phyloP scores from a whole-genome alignment of 2,797 vertebrate genomes.

The Scarus forsteni region DNA sequence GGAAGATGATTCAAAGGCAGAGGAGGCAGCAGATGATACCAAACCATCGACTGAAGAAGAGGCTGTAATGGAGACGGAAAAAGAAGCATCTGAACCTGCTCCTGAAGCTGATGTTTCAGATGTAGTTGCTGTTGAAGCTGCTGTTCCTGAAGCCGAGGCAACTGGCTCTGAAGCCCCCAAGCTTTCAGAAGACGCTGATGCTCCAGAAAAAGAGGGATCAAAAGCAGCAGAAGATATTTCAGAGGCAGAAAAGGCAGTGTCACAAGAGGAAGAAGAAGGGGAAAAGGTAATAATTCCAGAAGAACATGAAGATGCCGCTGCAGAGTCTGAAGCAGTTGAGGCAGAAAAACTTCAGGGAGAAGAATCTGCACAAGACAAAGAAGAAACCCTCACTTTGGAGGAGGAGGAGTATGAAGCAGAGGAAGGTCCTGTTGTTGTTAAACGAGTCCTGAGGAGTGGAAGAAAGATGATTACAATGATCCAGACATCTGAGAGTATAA shows the following conservation, averaged over 20 bases:
- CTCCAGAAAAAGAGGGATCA: background rate
- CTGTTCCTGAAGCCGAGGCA: background rate
- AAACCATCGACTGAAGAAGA: constrained; percentile 9
- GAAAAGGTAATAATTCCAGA: background rate
- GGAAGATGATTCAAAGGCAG: background rate
- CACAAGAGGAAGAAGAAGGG: background rate
- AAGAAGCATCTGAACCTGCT: background rate
- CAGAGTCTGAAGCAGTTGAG: background rate
- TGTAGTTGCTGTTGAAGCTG: background rate
- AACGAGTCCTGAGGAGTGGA: constrained; percentile 11
- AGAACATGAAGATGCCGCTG: background rate
- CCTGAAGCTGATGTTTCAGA: constrained; percentile 1
- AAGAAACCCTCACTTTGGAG: background rate
- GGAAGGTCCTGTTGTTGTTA: constrained; percentile 3
- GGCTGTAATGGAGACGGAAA: background rate
- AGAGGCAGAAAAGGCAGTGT: background rate
- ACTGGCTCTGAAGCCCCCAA: constrained; percentile 2
- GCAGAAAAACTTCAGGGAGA: constrained; percentile 26
- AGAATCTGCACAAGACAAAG: background rate
- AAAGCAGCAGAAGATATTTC: background rate
- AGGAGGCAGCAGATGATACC: constrained; percentile 4
- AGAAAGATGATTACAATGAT: background rate
- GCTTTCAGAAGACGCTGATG: constrained; percentile 26
- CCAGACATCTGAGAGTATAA: constrained; percentile 41
- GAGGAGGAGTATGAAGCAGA: constrained; percentile 1